These are phyloP conservation scores for Axis porcinus DNA, from an alignment of 2,113 vertebrate species.

Conservation along the genomic window DNA sequence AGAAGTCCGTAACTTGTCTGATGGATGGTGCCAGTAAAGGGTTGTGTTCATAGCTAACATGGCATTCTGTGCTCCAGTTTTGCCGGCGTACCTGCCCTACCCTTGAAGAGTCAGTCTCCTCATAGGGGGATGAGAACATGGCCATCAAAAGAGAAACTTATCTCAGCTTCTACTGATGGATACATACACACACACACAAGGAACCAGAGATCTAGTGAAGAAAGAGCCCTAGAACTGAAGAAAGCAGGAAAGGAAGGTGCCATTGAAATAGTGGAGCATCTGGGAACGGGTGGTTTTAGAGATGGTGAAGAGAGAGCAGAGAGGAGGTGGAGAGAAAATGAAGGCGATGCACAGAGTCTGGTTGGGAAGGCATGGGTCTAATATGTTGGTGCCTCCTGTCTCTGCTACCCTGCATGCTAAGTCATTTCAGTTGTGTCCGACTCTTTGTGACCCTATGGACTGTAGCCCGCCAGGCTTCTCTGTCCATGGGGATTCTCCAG, in stretches of 20 bases:
- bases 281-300: background rate
- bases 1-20: background rate
- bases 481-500: background rate
- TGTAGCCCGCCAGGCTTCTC: background rate
- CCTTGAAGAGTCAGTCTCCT: background rate
- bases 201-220: background rate
- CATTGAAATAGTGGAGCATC: rapidly evolving
- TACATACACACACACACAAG: background rate
- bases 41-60: background rate
- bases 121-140: background rate
- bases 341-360: no score
- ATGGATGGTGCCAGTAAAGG: background rate
- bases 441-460: background rate
- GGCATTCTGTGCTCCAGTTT: background rate
- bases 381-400: background rate
- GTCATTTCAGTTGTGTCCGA: rapidly evolving
- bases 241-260: background rate
- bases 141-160: background rate
- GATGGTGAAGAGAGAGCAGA: background rate
- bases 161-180: background rate
- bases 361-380: background rate
- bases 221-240: background rate
- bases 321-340: background rate
- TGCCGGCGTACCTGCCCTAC: background rate
- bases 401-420: background rate